Evolutionary conservation across 2,888 invertebrate species (phyloP).

Genomic region (Apamea sordens): DNA sequence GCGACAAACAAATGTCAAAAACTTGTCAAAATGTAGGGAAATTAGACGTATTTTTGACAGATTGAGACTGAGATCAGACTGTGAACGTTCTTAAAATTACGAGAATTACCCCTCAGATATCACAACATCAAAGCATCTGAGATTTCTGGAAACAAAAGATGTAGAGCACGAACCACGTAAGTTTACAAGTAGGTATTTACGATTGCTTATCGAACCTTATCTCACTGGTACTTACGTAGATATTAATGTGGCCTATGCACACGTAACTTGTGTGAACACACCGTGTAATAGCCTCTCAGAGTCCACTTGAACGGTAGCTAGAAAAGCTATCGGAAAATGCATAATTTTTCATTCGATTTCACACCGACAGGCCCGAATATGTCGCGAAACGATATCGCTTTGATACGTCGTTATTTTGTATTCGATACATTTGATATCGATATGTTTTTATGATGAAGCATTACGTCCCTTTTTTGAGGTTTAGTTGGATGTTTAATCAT

Average conservation of each 20-base stretch:
- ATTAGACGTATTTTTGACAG: too few species aligned
- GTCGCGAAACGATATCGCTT: slow-evolving; percentile 65
- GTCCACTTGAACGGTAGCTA: slow-evolving; percentile 80
- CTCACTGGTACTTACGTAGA: slow-evolving; percentile 42
- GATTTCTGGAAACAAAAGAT: slow-evolving; percentile 18
- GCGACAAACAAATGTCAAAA: too few species aligned
- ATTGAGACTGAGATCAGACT: too few species aligned
- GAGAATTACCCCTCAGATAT: background rate
- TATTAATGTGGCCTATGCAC: slow-evolving; percentile 50
- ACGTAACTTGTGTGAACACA: slow-evolving; percentile 74
- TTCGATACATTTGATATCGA: slow-evolving; percentile 70
- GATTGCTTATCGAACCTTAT: slow-evolving; percentile 52
- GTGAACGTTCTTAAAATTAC: too few species aligned
- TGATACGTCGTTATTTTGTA: slow-evolving; percentile 66
- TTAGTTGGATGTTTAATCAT: slow-evolving; percentile 49
- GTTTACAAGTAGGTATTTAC: slow-evolving; percentile 27
- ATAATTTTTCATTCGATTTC: slow-evolving; percentile 89
- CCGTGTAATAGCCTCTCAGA: slow-evolving; percentile 84
- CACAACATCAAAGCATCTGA: background rate
- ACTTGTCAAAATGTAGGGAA: too few species aligned
- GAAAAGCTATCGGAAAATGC: slow-evolving; percentile 87
- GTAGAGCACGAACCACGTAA: slow-evolving; percentile 26
- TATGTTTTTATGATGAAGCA: slow-evolving; percentile 46
- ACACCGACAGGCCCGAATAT: slow-evolving; percentile 78
- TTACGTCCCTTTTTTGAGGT: slow-evolving; percentile 42